Evolutionary conservation across 1,140 invertebrate species (phyloP).

Genomic region (Vollenhovia emeryi): DNA sequence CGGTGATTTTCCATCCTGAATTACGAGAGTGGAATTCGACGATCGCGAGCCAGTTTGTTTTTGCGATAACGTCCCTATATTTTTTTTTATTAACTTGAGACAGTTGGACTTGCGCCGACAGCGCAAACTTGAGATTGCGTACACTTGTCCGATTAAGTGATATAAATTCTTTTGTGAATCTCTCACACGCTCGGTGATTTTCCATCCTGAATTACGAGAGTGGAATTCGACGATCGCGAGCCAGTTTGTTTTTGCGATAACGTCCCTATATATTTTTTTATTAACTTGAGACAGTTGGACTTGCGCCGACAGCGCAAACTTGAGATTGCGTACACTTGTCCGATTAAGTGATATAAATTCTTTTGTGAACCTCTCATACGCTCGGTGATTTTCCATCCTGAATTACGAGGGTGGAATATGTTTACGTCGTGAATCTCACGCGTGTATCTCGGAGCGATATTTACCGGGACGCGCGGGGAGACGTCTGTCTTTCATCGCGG

Average conservation of each 20-base stretch:
- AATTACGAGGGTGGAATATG: neutral
- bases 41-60: too few relatives aligned
- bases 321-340: neutral
- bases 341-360: neutral
- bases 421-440: neutral
- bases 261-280: too few relatives aligned
- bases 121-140: neutral
- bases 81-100: too few relatives aligned
- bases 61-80: too few relatives aligned
- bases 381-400: neutral
- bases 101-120: neutral
- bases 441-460: neutral
- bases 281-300: neutral
- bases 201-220: too few relatives aligned
- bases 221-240: too few relatives aligned
- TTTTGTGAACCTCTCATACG: neutral
- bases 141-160: too few relatives aligned
- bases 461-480: neutral
- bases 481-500: conserved; percentile 13
- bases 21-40: too few relatives aligned
- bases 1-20: too few relatives aligned
- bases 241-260: too few relatives aligned
- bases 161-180: too few relatives aligned
- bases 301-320: neutral
- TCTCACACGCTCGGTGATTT: too few relatives aligned